Evolutionary conservation across 2,113 vertebrate genomes (phyloP).

Genomic region (Engraulis encrasicolus): DNA sequence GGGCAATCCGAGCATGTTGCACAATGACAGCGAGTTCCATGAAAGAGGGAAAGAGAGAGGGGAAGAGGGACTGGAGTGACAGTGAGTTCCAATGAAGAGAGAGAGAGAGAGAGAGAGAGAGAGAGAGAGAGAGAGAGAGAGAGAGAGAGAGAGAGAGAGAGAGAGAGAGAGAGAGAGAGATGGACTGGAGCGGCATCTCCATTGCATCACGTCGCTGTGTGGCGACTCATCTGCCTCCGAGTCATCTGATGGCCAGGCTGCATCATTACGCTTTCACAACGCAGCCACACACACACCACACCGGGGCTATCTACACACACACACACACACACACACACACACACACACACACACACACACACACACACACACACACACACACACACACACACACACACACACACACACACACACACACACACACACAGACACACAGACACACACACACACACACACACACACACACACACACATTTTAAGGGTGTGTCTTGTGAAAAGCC

Average conservation of each 20-base stretch:
- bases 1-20: too few species aligned
- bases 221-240: constrained; percentile 22
- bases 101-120: not conserved
- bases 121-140: not conserved
- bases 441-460: not conserved
- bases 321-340: not conserved
- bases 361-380: not conserved
- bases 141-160: not conserved
- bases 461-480: not conserved
- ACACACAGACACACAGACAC: not conserved
- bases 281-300: not conserved
- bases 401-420: not conserved
- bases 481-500: not conserved
- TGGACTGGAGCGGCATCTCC: constrained; percentile 31
- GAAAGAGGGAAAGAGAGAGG: too few species aligned
- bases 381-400: not conserved
- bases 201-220: constrained; percentile 24
- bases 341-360: not conserved
- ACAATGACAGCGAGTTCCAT: too few species aligned
- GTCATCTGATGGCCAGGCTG: constrained; percentile 30
- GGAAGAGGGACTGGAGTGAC: constrained; percentile 23
- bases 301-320: not conserved
- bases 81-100: too few species aligned
- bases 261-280: not conserved
- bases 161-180: not conserved